phyloP scores from a whole-genome alignment of 2,888 invertebrate genomes.

The Macaria liturata region DNA sequence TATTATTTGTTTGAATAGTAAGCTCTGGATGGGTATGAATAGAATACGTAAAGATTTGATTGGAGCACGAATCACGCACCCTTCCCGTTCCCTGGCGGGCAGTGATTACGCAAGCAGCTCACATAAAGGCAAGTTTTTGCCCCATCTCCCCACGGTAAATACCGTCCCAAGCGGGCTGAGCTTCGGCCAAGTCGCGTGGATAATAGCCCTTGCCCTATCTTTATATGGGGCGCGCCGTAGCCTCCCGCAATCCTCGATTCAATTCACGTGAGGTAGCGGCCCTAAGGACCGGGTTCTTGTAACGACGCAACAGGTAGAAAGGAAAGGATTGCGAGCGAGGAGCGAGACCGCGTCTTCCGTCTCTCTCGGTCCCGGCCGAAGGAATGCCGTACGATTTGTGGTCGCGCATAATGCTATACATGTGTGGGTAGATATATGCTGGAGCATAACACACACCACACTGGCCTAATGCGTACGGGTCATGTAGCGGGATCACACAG shows the following conservation, averaged over 20 bases:
- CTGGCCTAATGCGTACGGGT: slow-evolving; percentile 83
- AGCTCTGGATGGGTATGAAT: slow-evolving; percentile 1
- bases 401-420: slow-evolving; percentile 66
- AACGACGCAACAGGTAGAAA: slow-evolving; percentile 83
- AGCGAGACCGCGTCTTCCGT: slow-evolving; percentile 62
- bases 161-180: slow-evolving; percentile 62
- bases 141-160: slow-evolving; percentile 70
- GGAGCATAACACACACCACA: slow-evolving; percentile 79
- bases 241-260: slow-evolving; percentile 79
- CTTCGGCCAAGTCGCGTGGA: slow-evolving; percentile 55
- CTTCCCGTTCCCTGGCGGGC: slow-evolving; percentile 63
- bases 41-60: slow-evolving; percentile 28
- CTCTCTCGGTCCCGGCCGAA: slow-evolving; percentile 67
- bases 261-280: slow-evolving; percentile 83
- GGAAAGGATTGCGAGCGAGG: slow-evolving; percentile 80
- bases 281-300: slow-evolving; percentile 82
- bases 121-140: slow-evolving; percentile 65
- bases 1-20: not conserved
- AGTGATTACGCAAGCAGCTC: slow-evolving; percentile 74
- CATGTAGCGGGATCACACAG: slow-evolving; percentile 81
- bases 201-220: slow-evolving; percentile 80
- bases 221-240: slow-evolving; percentile 82
- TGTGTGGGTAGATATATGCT: slow-evolving; percentile 63
- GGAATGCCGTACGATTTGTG: slow-evolving; percentile 83
- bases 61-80: slow-evolving; percentile 61